These are phyloP conservation scores for Gorsachius magnificus DNA, from an alignment of 2,797 vertebrate genomes.

Conservation along the genomic window DNA sequence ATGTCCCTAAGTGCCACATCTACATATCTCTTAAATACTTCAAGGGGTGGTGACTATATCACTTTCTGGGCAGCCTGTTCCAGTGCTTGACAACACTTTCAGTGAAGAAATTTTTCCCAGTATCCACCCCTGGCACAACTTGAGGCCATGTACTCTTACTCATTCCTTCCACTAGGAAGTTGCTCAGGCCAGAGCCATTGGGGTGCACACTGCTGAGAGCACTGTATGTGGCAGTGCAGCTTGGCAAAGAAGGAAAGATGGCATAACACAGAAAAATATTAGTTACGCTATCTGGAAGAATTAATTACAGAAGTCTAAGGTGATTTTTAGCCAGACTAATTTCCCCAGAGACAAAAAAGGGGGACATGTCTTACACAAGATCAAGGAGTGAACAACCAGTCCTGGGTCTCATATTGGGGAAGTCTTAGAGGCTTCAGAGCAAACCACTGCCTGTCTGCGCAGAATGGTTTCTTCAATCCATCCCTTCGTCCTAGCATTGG, in stretches of 20 bases:
- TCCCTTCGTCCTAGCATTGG: neutral
- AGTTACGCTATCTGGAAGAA: neutral
- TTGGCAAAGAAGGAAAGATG: neutral
- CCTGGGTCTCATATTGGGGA: neutral
- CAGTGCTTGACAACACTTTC: neutral
- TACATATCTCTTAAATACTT: neutral
- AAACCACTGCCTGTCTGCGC: neutral
- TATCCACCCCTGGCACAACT: neutral
- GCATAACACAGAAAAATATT: neutral
- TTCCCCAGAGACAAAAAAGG: neutral
- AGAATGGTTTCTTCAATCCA: neutral
- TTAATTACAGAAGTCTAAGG: neutral
- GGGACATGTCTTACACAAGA: neutral
- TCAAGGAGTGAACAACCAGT: neutral
- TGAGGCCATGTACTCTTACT: neutral
- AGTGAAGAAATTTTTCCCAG: neutral
- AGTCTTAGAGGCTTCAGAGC: neutral
- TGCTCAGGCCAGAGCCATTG: neutral
- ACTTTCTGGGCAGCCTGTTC: neutral
- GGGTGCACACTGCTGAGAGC: neutral
- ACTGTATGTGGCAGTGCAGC: accelerated
- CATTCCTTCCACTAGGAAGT: neutral
- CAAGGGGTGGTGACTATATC: neutral
- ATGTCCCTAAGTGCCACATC: neutral
- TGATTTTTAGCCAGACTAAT: neutral